Evolutionary conservation across 64 coral and sea anemone species (phyloP), one percentile per base, ranked within the genome.

Genomic region (Astreopora myriophthalma): DNA sequence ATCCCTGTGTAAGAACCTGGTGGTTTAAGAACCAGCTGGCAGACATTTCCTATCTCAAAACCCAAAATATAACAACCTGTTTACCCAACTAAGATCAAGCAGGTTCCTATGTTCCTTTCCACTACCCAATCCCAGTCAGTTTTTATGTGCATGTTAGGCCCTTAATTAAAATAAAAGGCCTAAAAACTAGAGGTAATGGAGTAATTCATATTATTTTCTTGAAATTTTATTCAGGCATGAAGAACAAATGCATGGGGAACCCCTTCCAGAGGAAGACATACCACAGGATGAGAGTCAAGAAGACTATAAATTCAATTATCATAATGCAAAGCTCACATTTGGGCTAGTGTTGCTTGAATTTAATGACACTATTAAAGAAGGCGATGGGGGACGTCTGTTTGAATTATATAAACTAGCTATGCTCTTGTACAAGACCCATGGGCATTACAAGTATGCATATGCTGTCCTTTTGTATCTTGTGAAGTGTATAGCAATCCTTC

Each of bases 401-500:
- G 48, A 91, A 60, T 11, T 91, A 4, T 84, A 84, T 34, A 85
- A 74, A 91, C 20, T 84, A 34, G 62, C 63, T 29, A 31, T 90
- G 9, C 67, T 91, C 1, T n/a, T 91, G 0, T 91, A 86, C 79
- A 49, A 86, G 38, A 85, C 67, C 24, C 17, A 92, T 85, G 69
- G 80, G 16, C 69, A 73, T 33, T 87, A 73, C 39, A 87, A 87
- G 51, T 87, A 87, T 87, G 85, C 85, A 11, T 92, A 92, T 83
- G 48, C 46, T 55, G 79, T 92, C 20, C 73, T 91, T 16, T 42
- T 91, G 26, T 83, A 82, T 83, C 9, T 91, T 36, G 78, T 83
- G 16, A 80, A 91, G 48, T 73, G 79, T 22, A 84, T 38, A 62
- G 42, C 89, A 32, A 73, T 92, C 46, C 52, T 92, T 20, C 36